phyloP scores from a whole-genome alignment of 2,797 vertebrate species.

The Melanogrammus aeglefinus region DNA sequence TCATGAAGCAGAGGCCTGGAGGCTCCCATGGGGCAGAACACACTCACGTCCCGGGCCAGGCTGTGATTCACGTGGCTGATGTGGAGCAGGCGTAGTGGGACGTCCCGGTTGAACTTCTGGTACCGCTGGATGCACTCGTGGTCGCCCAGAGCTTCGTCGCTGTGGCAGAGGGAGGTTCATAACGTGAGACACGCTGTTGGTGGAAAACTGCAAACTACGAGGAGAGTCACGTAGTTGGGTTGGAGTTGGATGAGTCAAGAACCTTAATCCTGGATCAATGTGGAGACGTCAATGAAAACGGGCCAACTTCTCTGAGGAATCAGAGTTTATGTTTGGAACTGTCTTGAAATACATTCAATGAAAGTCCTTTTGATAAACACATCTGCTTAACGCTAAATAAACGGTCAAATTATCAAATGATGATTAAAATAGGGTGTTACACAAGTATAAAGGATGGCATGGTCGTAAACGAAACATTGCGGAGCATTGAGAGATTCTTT shows the following conservation, averaged over 20 bases:
- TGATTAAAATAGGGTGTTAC: not conserved
- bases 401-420: not conserved
- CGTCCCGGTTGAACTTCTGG: conserved; percentile 46
- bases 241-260: too few relatives aligned
- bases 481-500: not conserved
- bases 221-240: too few relatives aligned
- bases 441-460: not conserved
- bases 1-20: not conserved
- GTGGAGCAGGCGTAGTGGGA: conserved; percentile 61
- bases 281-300: too few relatives aligned
- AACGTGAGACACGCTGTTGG: not conserved
- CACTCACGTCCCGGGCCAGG: conserved; percentile 68
- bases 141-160: conserved; percentile 62
- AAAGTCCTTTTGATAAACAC: not conserved
- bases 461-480: not conserved
- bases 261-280: too few relatives aligned
- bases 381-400: not conserved
- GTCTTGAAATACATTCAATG: too few relatives aligned
- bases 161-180: conserved; percentile 27
- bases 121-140: conserved; percentile 62
- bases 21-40: conserved; percentile 25
- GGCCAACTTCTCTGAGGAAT: not conserved
- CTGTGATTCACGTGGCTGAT: conserved; percentile 24
- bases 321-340: not conserved
- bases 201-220: not conserved